Evolutionary conservation across 2,113 vertebrate genomes (phyloP).

Genomic region (Cacatua alba): DNA sequence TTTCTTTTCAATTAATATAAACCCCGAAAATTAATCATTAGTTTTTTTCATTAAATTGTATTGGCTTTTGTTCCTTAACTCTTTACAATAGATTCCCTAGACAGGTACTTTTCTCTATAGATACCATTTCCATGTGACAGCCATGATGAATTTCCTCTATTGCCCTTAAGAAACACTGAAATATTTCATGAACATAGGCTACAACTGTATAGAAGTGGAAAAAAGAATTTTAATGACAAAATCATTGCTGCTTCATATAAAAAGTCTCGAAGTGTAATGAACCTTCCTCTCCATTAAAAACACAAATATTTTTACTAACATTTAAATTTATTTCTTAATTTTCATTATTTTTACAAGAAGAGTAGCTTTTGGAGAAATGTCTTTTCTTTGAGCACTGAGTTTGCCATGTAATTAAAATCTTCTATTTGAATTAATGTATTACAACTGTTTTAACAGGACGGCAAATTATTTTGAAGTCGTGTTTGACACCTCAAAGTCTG

Average conservation of each 20-base stretch:
- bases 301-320: background rate
- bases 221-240: background rate
- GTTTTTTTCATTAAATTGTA: background rate
- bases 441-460: background rate
- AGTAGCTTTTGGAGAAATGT: background rate
- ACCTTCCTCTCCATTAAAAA: background rate
- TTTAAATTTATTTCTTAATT: background rate
- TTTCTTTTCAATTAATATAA: background rate
- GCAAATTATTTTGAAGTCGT: background rate
- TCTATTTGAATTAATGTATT: background rate
- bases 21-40: background rate
- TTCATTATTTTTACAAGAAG: background rate
- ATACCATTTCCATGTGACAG: background rate
- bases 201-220: background rate
- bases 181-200: background rate
- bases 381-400: background rate
- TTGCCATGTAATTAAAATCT: background rate
- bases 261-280: background rate
- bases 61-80: background rate
- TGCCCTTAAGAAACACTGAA: background rate
- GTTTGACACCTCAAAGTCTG: background rate
- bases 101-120: background rate
- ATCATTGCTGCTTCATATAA: background rate
- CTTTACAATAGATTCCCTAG: background rate
- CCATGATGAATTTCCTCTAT: background rate